Evolutionary conservation across 53 echinoderm and acorn worm species (phyloP), one percentile per base, ranked within the genome.

Genomic region (Holothuria scabra): DNA sequence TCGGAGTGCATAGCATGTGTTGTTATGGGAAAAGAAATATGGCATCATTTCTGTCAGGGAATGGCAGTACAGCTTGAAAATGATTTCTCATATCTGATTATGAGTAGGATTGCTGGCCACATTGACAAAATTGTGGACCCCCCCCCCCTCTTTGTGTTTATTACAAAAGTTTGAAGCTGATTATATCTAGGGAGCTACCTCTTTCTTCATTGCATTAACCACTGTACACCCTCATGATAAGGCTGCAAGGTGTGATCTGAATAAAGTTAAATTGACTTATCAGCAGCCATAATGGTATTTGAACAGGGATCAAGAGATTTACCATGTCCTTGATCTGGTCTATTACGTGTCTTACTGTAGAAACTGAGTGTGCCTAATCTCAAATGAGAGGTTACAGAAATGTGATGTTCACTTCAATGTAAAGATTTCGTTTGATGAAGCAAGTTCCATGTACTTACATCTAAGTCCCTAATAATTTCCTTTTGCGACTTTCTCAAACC

Each of bases 241-340:
- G 74, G 20, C 85, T 28, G 74, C 57, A 65, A 14, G 84, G 69
- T 23, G 60, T 60, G 8, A 46, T 59, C 38, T 65, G 82, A n/a
- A n/a, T n/a, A n/a, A n/a, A n/a, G 65, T 82, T 71, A 90, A 35
- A 90, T 26, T 32, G 90, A 75, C 31, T 82, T 83, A 25, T 86
- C 86, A 33, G 49, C 29, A 21, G 90, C 29, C 18, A 90, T 60
- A 23, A 86, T 35, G 90, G 86, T 30, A 69, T 33, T 52, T 75
- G 84, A 21, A 66, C 60, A 29, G 90, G 86, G 26, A 86, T 79
- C 58, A 80, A 46, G 57, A 80, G 28, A 60, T 55, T 21, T 2
- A 83, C 74, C 59, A 63, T 55, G 23, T 66, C 58, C 44, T 65
- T 59, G 60, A 28, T 59, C 32, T 3, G 65, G 28, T 65, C 32